phyloP scores from a whole-genome alignment of 2,888 invertebrate genomes.

The Nipponacmea schrenckii region DNA sequence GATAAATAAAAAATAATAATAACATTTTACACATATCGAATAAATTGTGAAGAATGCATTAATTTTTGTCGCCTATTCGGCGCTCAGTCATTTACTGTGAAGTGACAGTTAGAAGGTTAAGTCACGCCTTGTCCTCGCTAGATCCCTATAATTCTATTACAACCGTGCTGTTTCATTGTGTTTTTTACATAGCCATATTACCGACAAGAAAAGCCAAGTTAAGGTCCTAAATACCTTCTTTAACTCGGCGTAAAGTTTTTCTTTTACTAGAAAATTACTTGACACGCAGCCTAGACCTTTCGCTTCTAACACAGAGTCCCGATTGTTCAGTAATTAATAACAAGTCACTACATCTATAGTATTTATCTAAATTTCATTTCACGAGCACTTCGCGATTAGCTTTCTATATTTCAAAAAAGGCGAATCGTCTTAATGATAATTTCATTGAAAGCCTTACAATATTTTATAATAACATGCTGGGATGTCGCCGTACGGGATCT shows the following conservation, averaged over 20 bases:
- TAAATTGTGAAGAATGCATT: conserved; percentile 3
- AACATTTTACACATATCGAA: not conserved
- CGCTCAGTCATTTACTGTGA: not conserved
- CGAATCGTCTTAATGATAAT: not conserved
- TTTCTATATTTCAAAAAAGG: not conserved
- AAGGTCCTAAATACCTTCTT: conserved; percentile 21
- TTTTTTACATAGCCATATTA: not conserved
- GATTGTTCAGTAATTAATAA: conserved; percentile 28
- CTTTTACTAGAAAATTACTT: conserved; percentile 30
- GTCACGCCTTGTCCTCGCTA: not conserved
- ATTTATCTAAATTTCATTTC: conserved; percentile 7
- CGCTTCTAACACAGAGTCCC: conserved; percentile 16
- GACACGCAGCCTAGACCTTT: conserved; percentile 22
- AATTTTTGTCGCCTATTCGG: not conserved
- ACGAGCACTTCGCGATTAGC: not conserved
- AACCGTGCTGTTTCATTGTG: not conserved
- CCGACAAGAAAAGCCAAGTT: conserved; percentile 23
- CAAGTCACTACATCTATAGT: conserved; percentile 12
- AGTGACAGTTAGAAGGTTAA: not conserved
- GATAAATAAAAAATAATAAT: too few species aligned
- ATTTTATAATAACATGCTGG: not conserved
- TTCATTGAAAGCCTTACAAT: not conserved
- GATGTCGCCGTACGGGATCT: not conserved
- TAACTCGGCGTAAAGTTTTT: conserved; percentile 31
- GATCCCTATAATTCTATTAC: not conserved